Conservation (phyloP, 2,797 vertebrate species). For the Leptatherina wallacei region DNA sequence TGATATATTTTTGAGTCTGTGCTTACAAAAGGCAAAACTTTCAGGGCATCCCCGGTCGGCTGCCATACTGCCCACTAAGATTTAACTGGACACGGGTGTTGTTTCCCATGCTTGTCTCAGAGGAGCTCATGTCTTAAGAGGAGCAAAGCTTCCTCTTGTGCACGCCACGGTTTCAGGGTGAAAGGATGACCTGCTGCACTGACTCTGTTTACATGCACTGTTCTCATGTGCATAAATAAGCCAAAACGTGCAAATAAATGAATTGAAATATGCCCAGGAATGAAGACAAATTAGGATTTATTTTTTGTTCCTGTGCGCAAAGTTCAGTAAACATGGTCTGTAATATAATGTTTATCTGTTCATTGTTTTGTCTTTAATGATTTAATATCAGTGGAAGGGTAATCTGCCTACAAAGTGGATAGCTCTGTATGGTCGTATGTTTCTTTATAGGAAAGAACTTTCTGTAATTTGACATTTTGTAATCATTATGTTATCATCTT, state of each 20-base stretch:
- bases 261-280: not conserved
- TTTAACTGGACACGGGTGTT: not conserved
- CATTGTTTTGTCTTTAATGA: not conserved
- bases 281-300: not conserved
- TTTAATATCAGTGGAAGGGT: not conserved
- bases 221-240: not conserved
- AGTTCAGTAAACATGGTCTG: not conserved
- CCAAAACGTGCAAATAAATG: not conserved
- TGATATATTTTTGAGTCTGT: not conserved
- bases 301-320: not conserved
- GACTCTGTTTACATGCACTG: not conserved
- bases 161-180: not conserved
- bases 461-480: constrained; percentile 28
- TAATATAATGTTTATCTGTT: not conserved
- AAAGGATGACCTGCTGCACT: not conserved
- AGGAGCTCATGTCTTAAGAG: constrained; percentile 6
- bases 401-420: constrained; percentile 25
- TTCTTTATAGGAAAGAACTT: constrained; percentile 39
- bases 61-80: not conserved
- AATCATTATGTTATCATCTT: constrained; percentile 1
- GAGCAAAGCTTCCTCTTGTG: not conserved
- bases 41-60: not conserved
- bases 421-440: constrained; percentile 34
- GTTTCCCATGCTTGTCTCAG: not conserved
- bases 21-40: not conserved